Evolutionary conservation across 2,888 invertebrate genomes (phyloP).

Genomic region (Limnephilus marmoratus): DNA sequence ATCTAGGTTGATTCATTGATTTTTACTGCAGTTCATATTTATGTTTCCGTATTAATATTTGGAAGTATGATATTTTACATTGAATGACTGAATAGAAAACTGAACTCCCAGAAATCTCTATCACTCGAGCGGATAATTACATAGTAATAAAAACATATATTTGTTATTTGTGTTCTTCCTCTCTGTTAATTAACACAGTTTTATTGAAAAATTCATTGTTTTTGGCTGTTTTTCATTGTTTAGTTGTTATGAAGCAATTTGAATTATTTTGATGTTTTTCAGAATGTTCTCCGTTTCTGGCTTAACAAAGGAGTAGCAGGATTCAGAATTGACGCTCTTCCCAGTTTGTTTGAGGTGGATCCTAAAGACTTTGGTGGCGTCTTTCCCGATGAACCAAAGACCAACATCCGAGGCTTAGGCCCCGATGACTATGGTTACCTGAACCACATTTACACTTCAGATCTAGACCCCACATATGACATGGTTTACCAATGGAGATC

Average conservation of each 20-base stretch:
- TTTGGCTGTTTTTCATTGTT: no score
- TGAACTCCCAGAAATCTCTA: no score
- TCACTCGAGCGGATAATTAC: no score
- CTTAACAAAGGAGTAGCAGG: constrained; percentile 89
- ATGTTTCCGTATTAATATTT: no score
- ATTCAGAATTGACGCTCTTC: constrained; percentile 88
- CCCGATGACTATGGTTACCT: constrained; percentile 77
- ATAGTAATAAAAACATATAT: neutral
- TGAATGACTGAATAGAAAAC: no score
- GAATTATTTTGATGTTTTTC: constrained; percentile 58
- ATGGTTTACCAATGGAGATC: constrained; percentile 80
- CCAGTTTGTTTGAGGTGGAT: constrained; percentile 72
- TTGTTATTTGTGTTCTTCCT: neutral
- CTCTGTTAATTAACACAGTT: no score
- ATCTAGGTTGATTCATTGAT: no score
- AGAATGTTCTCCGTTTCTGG: constrained; percentile 87
- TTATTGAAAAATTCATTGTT: neutral
- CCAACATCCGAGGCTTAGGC: constrained; percentile 70
- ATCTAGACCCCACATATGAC: constrained; percentile 77
- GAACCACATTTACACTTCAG: constrained; percentile 77
- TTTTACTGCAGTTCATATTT: no score
- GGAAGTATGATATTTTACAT: no score
- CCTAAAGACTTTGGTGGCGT: constrained; percentile 69
- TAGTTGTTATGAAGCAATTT: neutral
- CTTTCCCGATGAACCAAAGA: constrained; percentile 78